Base-by-base conservation (phyloP, 2,113 vertebrate genomes). In the Ictidomys tridecemlineatus region DNA sequence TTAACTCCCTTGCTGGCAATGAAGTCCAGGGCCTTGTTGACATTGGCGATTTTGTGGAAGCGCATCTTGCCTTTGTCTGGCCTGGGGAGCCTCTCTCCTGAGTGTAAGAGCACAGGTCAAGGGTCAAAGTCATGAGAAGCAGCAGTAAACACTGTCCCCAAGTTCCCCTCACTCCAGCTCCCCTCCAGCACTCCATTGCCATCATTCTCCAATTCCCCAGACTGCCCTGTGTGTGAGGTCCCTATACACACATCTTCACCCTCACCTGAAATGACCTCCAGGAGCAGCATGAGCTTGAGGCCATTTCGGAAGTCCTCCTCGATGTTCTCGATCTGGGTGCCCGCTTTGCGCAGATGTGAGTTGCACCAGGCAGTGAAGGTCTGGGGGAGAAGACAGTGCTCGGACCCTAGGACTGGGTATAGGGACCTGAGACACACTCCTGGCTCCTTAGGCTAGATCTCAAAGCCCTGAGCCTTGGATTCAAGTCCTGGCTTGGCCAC, bases 331-430 rank as follows among this genome's bases (percentile, higher is more conserved):
- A 99, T 99, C 98, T 99, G 99, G 67, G 99, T 99, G 92, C 99
- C 99, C 0, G 99, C 99, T 97, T 99, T 99, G 93, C 99, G 98
- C 98, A 99, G 98, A 98, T 99, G 99, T 17, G 99, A 99, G 98
- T 99, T 99, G 97, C 99, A 99, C 99, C 99, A 99, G 85, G 99
- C 99, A 94, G 99, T 99, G 99, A 99, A 99, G 65, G 99, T 99
- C 99, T 99, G 98, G 61, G 80, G 91, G 86, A 93, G 69, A 95
- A 22, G 92, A 67, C 39, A 77, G 80, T 6, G 2, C 70, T 96
- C 58, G 91, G 93, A 42, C 34, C 34, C n/a, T 22, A 12, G n/a
- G 4, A 16, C 70, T 10, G 30, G 30, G 32, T 30, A 20, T 39
- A 1, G 22, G 51, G 28, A 30, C 1, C 8, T 5, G 56, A 32